These are phyloP conservation scores for Promerops cafer DNA, from an alignment of 2,113 vertebrate species.

Conservation along the genomic window DNA sequence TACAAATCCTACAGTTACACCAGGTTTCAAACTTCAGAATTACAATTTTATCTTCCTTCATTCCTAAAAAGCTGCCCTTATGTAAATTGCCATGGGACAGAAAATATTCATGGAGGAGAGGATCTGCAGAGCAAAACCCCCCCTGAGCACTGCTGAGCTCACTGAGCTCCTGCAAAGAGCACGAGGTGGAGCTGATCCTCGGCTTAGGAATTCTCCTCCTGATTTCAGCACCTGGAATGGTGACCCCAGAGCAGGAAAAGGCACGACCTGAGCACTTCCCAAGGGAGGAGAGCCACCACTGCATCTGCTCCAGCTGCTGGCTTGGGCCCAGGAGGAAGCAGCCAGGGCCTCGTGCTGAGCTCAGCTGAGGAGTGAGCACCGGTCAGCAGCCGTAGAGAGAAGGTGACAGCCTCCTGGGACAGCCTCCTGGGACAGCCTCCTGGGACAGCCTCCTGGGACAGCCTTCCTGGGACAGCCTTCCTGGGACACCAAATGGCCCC, in stretches of 20 bases:
- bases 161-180: background rate
- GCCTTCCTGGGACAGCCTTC: too few species aligned
- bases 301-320: background rate
- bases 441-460: background rate
- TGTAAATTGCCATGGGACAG: rapidly evolving
- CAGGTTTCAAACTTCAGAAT: background rate
- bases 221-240: background rate
- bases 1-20: background rate
- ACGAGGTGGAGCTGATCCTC: background rate
- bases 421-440: background rate
- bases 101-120: background rate
- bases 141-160: background rate
- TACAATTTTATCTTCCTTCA: background rate
- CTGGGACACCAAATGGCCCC: background rate
- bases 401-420: background rate
- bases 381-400: background rate
- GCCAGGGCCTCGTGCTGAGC: rapidly evolving
- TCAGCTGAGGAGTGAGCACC: rapidly evolving
- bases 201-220: background rate
- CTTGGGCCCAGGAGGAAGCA: background rate
- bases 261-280: rapidly evolving
- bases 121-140: background rate
- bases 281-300: background rate
- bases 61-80: background rate
- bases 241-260: background rate